Percentiles rank a stretch among this genome's conserved stretches.
Evolutionary conservation across 2,797 vertebrate genomes (phyloP).

Genomic region (Caiman crocodilus): DNA sequence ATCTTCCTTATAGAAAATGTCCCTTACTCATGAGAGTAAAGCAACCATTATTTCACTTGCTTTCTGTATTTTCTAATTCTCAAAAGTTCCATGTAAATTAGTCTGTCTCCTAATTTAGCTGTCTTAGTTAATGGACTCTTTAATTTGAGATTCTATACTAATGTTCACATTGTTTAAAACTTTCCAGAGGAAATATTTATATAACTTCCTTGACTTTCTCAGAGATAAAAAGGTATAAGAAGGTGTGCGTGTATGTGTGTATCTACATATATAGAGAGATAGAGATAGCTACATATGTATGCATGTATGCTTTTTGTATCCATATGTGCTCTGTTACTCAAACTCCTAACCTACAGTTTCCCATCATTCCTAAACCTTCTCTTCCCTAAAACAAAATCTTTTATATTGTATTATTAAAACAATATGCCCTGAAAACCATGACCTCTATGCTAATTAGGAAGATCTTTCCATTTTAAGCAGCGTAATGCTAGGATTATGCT

Average conservation of each 20-base stretch:
- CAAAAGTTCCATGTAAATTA: constrained; percentile 46
- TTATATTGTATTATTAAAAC: neutral
- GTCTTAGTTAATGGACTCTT: neutral
- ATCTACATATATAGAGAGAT: neutral
- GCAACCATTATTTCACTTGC: constrained; percentile 29
- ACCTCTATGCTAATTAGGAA: neutral
- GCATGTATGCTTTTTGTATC: no score
- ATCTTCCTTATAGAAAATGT: constrained; percentile 23
- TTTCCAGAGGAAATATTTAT: neutral
- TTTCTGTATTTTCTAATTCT: constrained; percentile 37
- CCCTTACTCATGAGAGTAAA: constrained; percentile 22
- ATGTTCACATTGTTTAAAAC: neutral
- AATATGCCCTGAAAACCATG: neutral
- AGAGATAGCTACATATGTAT: neutral
- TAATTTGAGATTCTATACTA: neutral
- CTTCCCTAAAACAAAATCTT: neutral
- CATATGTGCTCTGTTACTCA: neutral
- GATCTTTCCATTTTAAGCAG: neutral
- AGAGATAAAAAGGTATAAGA: neutral
- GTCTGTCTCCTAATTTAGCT: neutral
- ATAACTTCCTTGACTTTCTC: neutral
- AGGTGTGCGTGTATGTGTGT: neutral
- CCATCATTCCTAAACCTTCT: neutral
- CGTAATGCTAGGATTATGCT: neutral
- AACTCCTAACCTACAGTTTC: neutral